Percentiles rank a stretch among this genome's conserved stretches.
Evolutionary conservation across 2,113 vertebrate genomes (phyloP).

Genomic region (Empidonax alnorum): DNA sequence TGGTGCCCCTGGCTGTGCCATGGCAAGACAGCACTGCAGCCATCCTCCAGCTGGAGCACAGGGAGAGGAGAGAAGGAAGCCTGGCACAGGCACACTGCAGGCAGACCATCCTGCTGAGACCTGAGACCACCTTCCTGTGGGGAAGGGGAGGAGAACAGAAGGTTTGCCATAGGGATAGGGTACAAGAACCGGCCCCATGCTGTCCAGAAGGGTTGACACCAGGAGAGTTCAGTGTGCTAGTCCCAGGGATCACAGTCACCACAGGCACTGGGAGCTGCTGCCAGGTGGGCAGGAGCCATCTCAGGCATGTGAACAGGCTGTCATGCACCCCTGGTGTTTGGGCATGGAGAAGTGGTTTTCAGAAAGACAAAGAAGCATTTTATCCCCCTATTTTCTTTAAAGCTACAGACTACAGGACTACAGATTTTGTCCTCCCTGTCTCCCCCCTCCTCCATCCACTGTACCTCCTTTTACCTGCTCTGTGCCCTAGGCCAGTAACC

Average conservation of each 20-base stretch:
- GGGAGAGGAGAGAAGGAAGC: background rate
- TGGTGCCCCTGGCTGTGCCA: background rate
- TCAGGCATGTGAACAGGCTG: background rate
- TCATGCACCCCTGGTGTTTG: background rate
- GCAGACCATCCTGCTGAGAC: background rate
- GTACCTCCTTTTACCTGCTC: background rate
- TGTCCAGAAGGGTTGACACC: fast-evolving
- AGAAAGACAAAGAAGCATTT: background rate
- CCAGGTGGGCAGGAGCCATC: background rate
- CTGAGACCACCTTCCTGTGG: background rate
- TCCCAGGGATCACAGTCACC: background rate
- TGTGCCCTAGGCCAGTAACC: background rate
- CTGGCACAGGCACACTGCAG: background rate
- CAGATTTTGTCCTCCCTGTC: background rate
- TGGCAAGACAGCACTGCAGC: background rate
- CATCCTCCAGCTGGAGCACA: background rate
- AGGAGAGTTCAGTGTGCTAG: background rate
- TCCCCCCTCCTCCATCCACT: background rate
- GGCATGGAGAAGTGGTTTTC: background rate
- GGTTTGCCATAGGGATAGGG: fast-evolving
- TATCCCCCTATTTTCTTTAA: background rate
- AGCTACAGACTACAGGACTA: background rate
- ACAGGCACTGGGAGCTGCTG: background rate
- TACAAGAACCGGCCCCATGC: background rate
- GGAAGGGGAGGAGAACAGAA: background rate